phyloP scores from a whole-genome alignment of 2,113 vertebrate genomes.

The Eulemur rufifrons region DNA sequence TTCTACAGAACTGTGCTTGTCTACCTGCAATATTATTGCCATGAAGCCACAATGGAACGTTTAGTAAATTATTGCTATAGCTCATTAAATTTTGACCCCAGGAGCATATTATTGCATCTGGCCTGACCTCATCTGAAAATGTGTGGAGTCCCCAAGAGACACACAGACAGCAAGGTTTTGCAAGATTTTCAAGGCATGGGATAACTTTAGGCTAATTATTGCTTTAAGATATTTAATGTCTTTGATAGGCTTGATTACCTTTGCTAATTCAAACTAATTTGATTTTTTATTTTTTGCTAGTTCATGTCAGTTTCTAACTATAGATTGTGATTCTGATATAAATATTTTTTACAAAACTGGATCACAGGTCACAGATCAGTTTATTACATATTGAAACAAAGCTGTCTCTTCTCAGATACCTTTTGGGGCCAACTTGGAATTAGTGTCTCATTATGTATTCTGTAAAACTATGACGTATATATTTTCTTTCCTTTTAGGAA shows the following conservation, averaged over 20 bases:
- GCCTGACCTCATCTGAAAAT: conserved; percentile 24
- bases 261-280: conserved; percentile 27
- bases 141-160: not conserved
- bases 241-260: conserved; percentile 29
- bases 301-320: conserved; percentile 49
- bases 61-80: conserved; percentile 6
- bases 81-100: conserved; percentile 37
- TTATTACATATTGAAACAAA: conserved; percentile 30
- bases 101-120: conserved; percentile 9
- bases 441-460: not conserved
- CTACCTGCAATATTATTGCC: not conserved
- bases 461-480: not conserved
- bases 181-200: not conserved
- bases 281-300: not conserved
- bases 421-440: not conserved
- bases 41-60: not conserved
- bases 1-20: not conserved
- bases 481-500: conserved; percentile 15
- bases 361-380: not conserved
- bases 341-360: conserved; percentile 24
- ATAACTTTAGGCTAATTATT: conserved; percentile 40
- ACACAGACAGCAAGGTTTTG: not conserved
- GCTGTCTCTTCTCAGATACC: not conserved
- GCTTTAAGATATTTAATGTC: conserved; percentile 51
- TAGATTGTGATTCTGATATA: not conserved